Evolutionary conservation across 2,797 vertebrate species (phyloP), one percentile per base, ranked within the genome.

Genomic region (Argentina silus): DNA sequence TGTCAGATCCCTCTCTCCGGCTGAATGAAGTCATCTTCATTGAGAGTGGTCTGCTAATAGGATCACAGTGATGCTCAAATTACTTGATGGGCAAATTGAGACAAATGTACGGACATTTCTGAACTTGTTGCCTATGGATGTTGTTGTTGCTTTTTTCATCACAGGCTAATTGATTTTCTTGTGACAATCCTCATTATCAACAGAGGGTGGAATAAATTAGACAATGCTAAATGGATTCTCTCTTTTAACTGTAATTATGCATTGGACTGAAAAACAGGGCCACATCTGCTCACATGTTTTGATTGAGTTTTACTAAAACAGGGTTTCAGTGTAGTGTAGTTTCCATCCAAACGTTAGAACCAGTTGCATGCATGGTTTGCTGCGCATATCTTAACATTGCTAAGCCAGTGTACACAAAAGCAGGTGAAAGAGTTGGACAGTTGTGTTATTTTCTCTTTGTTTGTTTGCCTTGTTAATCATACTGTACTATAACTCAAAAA

Each of bases 11-110:
- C 51, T 81, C 62, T 73, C 76, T 68, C 55, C 10, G 74, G 72
- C 83, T 85, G 83, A 80, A 57, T 84, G 75, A 79, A 90, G 85
- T 83, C 88, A 73, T 92, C 88, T 87, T 77, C 81, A 85, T 74
- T 81, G 73, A 77, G 71, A 83, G 66, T 83, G 70, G 75, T 78
- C 77, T 60, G 50, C 83, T 90, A 90, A 91, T 85, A 80, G 78
- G 80, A 93, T 89, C 84, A 85, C 79, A 78, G 79, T 77, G 77
- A 86, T 76, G 73, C 88, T 85, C 78, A 63, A 47, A 87, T 77
- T 79, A 79, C 85, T 91, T 88, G 87, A 90, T 89, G 76, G 80
- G 76, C 51, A 91, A 90, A 94, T 92, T 88, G 90, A 93, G 90
- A 92, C 85, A 91, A 90, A 93, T 93, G 69, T 80, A 50, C 62